Conservation (phyloP, 2,113 vertebrate genomes). For the Nyctibius bracteatus region DNA sequence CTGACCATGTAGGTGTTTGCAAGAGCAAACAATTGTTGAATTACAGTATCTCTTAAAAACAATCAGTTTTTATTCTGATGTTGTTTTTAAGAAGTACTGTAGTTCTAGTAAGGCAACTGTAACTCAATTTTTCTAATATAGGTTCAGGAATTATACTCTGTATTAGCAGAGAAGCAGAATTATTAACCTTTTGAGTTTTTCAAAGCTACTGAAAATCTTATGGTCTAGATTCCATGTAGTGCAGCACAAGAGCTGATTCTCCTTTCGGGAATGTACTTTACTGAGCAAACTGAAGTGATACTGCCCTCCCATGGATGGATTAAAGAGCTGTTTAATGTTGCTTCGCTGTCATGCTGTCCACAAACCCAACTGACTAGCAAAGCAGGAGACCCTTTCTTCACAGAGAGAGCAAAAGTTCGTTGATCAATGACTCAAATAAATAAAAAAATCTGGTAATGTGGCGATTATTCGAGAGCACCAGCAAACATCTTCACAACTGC, state of each 20-base stretch:
- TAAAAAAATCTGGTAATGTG: background rate
- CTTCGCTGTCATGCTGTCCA: fast-evolving
- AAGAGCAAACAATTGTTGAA: background rate
- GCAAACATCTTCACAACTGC: background rate
- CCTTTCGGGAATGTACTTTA: background rate
- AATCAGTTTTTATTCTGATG: background rate
- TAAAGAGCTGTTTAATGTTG: background rate
- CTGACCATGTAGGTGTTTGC: background rate
- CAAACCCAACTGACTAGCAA: background rate
- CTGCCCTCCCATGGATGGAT: background rate
- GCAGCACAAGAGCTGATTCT: background rate
- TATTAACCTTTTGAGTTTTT: background rate
- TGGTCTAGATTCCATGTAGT: background rate
- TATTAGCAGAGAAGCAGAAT: background rate
- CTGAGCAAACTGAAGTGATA: background rate
- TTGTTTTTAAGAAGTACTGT: background rate
- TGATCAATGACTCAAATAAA: background rate
- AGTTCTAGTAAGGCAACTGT: background rate
- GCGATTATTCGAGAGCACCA: background rate
- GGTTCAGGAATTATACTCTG: background rate
- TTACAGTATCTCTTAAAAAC: background rate
- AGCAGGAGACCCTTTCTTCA: background rate
- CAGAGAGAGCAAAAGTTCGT: background rate
- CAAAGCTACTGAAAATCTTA: background rate
- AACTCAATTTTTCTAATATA: background rate